Evolutionary conservation across 2,797 vertebrate species (phyloP), one percentile per base, ranked within the genome.

Genomic region (Molothrus aeneus): DNA sequence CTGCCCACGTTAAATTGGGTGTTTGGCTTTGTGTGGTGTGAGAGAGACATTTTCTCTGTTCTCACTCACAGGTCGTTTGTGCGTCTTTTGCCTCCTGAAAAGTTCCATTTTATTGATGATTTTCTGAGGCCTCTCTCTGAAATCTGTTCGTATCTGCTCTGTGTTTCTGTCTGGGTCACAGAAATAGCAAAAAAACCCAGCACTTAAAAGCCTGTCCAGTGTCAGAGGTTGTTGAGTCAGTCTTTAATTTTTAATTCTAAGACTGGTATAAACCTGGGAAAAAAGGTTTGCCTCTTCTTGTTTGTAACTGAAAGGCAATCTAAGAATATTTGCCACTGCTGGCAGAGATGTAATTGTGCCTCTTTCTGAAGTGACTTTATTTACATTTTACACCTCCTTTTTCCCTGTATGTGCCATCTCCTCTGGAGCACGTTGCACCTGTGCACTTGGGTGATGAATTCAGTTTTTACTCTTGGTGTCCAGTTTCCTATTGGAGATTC

Each of bases 181-280:
- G 32, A 78, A 70, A 29, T 1, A 47, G 34, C 45, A 61, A 61
- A 48, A 47, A 83, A 83, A 25, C 13, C 16, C 40, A 42, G 48
- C 29, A 38, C 34, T 91, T 90, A 57, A 78, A 90, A 95, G 40
- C 61, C 65, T 2, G 1, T 79, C 29, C 25, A 7, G 22, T 48
- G 43, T 82, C 60, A 84, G 42, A 60, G 26, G 48, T 31, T 80
- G 78, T 45, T 78, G 64, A 88, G 34, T 21, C 29, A 38, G 20
- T 36, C 61, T 83, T 95, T 89, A 31, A 54, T 61, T 83, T 87
- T 65, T 73, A 78, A n/a, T 80, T 89, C 45, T 54, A 79, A 90
- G 42, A 19, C 42, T 66, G 34, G 7, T 40, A 40, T 29, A 60
- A 84, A 74, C 26, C 29, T 65, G 64, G 40, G 18, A 59, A 61